These are phyloP conservation scores for Myocastor coypus DNA, from an alignment of 2,113 vertebrate species.

Conservation along the genomic window DNA sequence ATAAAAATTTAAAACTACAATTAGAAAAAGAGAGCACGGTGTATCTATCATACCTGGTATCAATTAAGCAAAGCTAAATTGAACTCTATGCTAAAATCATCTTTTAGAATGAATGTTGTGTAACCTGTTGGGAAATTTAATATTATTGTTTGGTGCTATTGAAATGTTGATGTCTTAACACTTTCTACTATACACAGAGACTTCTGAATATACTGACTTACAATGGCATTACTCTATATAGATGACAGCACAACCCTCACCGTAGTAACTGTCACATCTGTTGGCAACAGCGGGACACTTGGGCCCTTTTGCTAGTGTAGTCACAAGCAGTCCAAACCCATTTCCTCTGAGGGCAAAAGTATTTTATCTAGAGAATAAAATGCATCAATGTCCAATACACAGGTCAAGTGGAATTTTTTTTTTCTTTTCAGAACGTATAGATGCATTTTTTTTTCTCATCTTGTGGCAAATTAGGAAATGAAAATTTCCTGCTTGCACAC, in stretches of 20 bases:
- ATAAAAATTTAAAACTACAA: background rate
- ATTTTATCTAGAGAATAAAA: background rate
- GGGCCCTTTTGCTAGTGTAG: no score
- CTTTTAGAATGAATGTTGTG: background rate
- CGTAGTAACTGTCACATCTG: background rate
- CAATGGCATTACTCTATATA: background rate
- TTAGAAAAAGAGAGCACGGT: background rate
- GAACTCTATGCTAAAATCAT: background rate
- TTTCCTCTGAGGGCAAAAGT: background rate
- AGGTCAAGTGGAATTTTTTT: background rate
- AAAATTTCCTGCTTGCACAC: background rate
- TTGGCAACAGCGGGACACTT: background rate
- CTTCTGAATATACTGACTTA: background rate
- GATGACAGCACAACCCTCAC: background rate
- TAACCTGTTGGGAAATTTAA: background rate
- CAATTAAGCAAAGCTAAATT: background rate
- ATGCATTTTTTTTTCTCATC: background rate
- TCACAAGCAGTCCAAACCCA: background rate
- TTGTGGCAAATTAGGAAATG: background rate
- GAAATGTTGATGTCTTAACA: background rate
- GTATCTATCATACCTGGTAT: background rate
- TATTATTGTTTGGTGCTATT: background rate
- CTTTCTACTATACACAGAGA: background rate
- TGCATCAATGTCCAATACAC: background rate
- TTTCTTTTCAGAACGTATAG: slow-evolving; percentile 11